A percentile compares a stretch with the other conserved stretches of the same genome.
These are phyloP conservation scores for Macrosiphum euphorbiae DNA, from an alignment of 2,888 invertebrate species.

Conservation along the genomic window DNA sequence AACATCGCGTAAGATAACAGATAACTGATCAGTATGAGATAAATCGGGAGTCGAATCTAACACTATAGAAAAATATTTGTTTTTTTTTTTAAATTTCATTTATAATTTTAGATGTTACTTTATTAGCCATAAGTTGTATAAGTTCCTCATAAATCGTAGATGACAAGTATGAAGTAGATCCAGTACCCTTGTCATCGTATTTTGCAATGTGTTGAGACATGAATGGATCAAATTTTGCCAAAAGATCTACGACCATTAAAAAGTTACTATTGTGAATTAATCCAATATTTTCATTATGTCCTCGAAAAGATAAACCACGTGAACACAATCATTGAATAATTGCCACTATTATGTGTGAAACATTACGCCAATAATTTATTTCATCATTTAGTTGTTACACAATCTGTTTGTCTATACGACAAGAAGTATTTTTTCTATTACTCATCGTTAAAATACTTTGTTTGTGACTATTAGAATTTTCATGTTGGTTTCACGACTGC, in stretches of 20 bases:
- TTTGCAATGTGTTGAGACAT: slow-evolving; percentile 63
- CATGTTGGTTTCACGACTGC: no score
- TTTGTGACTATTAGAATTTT: no score
- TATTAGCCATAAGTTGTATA: slow-evolving; percentile 16
- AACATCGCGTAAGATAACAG: slow-evolving; percentile 46
- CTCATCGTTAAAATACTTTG: no score
- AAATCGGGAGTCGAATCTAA: slow-evolving; percentile 50
- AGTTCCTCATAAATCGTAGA: slow-evolving; percentile 25
- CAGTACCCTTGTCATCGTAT: slow-evolving; percentile 42
- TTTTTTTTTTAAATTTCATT: slow-evolving; percentile 43
- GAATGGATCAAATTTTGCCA: slow-evolving; percentile 65
- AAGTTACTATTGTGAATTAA: slow-evolving; percentile 54
- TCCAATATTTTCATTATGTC: background rate
- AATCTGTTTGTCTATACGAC: no score
- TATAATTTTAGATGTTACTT: slow-evolving; percentile 38
- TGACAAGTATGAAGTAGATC: slow-evolving; percentile 37
- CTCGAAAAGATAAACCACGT: background rate
- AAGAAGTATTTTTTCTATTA: no score
- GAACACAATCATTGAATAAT: background rate
- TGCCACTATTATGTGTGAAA: background rate
- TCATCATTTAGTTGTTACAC: no score
- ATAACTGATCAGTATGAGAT: slow-evolving; percentile 43
- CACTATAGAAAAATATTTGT: slow-evolving; percentile 47
- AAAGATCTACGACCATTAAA: slow-evolving; percentile 63
- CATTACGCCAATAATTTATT: no score